Evolutionary conservation across 2,888 invertebrate genomes (phyloP).

Genomic region (Philonicus albiceps): DNA sequence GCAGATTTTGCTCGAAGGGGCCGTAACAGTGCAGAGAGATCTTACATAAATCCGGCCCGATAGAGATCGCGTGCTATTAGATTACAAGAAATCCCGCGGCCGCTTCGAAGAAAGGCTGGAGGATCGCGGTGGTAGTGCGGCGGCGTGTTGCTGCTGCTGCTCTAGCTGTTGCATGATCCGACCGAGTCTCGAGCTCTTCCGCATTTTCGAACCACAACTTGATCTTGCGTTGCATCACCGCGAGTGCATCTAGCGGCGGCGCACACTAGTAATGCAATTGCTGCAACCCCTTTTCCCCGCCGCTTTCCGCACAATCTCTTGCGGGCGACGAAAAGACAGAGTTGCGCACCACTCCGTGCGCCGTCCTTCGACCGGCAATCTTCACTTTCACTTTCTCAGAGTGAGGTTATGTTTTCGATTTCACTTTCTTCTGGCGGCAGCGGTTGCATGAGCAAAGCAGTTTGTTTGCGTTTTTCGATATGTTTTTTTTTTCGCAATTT

Average conservation of each 20-base stretch:
- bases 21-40: not conserved
- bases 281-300: not conserved
- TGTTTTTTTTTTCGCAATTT: not conserved
- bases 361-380: not conserved
- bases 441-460: not conserved
- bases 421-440: conserved; percentile 25
- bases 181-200: conserved; percentile 17
- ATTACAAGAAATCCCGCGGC: not conserved
- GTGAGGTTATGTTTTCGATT: conserved; percentile 18
- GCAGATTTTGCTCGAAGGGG: not conserved
- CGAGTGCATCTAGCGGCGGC: conserved; percentile 8
- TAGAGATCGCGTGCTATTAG: conserved; percentile 18
- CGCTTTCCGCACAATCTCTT: not conserved
- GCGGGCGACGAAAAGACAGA: not conserved
- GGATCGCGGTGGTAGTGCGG: not conserved
- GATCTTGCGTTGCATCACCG: conserved; percentile 36
- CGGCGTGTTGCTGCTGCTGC: not conserved
- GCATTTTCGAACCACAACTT: conserved; percentile 39
- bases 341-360: not conserved
- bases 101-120: not conserved
- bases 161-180: conserved; percentile 8
- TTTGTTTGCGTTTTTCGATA: not conserved
- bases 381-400: conserved; percentile 19
- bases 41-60: not conserved
- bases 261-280: not conserved